Evolutionary conservation across 2,113 vertebrate genomes (phyloP).

Genomic region (Gnathonemus echidnorhynchus): DNA sequence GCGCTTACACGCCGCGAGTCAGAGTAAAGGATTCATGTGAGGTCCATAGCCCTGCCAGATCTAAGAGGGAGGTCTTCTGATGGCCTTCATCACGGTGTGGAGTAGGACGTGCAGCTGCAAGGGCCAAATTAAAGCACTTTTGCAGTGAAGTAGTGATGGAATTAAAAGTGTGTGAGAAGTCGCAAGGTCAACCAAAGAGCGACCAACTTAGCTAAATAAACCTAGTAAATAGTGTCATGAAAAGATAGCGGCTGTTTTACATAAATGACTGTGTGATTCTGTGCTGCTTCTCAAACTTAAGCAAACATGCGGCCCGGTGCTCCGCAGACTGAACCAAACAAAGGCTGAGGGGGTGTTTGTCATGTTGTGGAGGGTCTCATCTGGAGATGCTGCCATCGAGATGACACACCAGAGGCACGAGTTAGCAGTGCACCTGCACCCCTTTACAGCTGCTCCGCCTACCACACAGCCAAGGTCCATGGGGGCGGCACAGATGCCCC

Average conservation of each 20-base stretch:
- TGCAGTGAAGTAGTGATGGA: background rate
- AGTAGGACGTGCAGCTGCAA: background rate
- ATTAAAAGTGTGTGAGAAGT: background rate
- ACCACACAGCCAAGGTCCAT: background rate
- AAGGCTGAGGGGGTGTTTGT: background rate
- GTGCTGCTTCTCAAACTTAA: background rate
- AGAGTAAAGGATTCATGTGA: slow-evolving; percentile 17
- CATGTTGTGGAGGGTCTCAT: background rate
- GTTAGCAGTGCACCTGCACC: slow-evolving; percentile 37
- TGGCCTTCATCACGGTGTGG: background rate
- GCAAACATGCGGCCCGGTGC: background rate
- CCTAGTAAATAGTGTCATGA: background rate
- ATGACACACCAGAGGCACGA: slow-evolving; percentile 25
- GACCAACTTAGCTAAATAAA: background rate
- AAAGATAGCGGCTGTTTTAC: background rate
- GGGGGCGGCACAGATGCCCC: background rate
- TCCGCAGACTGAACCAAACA: background rate
- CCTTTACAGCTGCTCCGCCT: slow-evolving; percentile 14
- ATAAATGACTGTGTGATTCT: background rate
- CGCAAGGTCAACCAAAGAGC: background rate
- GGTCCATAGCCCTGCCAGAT: background rate
- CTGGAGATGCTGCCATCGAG: slow-evolving; percentile 27
- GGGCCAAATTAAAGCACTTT: background rate
- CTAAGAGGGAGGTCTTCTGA: background rate
- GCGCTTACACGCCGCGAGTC: slow-evolving; percentile 65